Conservation (phyloP, 2,888 invertebrate species). For the Caenorhabditis sulstoni region DNA sequence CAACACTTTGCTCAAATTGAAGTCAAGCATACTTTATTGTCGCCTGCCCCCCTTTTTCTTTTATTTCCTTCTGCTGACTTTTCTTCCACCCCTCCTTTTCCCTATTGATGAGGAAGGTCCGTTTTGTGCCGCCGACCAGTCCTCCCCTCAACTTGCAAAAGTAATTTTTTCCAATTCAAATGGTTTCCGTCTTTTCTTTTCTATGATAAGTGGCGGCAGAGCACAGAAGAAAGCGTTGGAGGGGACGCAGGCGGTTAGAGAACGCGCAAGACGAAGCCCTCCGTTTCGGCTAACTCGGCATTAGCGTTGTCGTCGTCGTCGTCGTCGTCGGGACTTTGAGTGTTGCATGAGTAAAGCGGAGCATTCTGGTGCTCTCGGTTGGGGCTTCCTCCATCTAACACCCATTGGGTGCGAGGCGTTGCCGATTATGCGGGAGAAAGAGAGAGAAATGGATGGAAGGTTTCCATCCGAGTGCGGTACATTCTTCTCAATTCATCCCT, state of each 20-base stretch:
- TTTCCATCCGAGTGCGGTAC: neutral
- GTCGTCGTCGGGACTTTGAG: constrained; percentile 44
- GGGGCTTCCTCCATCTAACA: constrained; percentile 1
- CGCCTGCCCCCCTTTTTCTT: neutral
- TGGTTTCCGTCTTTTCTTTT: constrained; percentile 30
- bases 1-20: constrained; percentile 14
- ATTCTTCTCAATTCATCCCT: too few species aligned
- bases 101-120: constrained; percentile 21
- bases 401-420: neutral
- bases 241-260: constrained; percentile 47
- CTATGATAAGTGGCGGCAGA: constrained; percentile 50
- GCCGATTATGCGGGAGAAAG: neutral
- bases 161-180: constrained; percentile 46
- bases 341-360: constrained; percentile 52
- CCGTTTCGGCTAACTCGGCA: constrained; percentile 49
- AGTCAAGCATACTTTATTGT: constrained; percentile 49
- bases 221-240: neutral
- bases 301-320: constrained; percentile 45
- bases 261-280: constrained; percentile 21
- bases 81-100: neutral
- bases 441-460: neutral
- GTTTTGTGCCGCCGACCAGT: neutral
- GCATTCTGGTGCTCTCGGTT: constrained; percentile 18
- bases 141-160: neutral
- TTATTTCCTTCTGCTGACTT: constrained; percentile 23